Conservation (phyloP, 2,888 invertebrate genomes). For the Orthonychiurus folsomi region DNA sequence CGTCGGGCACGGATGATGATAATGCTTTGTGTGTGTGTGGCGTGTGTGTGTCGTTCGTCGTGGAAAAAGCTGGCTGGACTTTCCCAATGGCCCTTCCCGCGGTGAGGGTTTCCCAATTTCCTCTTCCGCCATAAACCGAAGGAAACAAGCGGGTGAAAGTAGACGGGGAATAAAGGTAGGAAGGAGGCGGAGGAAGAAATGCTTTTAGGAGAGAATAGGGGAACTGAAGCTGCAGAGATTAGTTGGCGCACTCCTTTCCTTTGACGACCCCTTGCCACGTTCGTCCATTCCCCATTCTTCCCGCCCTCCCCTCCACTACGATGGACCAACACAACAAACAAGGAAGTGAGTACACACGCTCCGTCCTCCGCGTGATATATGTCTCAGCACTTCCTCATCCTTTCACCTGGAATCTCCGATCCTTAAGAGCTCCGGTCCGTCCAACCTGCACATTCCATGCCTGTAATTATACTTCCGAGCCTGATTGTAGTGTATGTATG, state of each 20-base stretch:
- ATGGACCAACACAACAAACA: conserved; percentile 1
- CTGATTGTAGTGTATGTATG: neutral
- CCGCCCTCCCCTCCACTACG: neutral
- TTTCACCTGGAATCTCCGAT: neutral
- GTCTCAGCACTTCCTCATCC: neutral
- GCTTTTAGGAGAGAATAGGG: neutral
- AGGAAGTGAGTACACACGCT: neutral
- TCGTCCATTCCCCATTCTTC: neutral
- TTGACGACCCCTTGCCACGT: neutral
- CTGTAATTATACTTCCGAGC: neutral
- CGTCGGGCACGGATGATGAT: neutral
- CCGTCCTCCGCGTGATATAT: neutral
- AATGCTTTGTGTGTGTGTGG: neutral
- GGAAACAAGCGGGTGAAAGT: neutral
- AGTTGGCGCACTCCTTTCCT: neutral
- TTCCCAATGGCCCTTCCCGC: neutral
- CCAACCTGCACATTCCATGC: too few relatives aligned
- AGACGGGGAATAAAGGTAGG: neutral
- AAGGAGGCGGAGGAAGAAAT: neutral
- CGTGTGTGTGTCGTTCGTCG: neutral
- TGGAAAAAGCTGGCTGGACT: too few relatives aligned
- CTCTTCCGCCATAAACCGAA: neutral
- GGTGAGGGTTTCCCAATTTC: neutral
- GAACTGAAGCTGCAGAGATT: neutral
- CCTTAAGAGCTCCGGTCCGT: neutral